Evolutionary conservation across 2,113 vertebrate genomes (phyloP), one percentile per base, ranked within the genome.

Genomic region (Epinephelus moara): DNA sequence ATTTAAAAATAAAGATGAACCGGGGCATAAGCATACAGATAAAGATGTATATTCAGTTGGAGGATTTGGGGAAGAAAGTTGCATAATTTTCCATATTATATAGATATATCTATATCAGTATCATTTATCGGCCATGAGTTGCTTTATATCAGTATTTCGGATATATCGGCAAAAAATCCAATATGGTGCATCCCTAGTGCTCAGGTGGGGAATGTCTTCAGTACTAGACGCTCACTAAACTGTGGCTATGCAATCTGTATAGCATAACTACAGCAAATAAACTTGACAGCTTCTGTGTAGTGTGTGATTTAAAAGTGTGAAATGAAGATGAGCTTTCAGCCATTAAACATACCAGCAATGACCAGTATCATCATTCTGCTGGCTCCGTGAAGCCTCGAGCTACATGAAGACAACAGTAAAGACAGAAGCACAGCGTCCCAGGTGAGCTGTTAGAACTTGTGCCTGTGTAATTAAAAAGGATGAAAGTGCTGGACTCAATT

Each of bases 391-490:
- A 83, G 59, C 72, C 66, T 50, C 78, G 64, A 67, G 84, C 66
- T 82, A 76, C 82, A 86, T 37, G 47, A 82, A 64, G 76, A 88
- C 84, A 88, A 86, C 88, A 88, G 70, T 66, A 68, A 80, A 84
- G 76, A 84, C 50, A 61, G 85, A 80, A 83, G 63, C 69, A 18
- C 49, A 52, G 49, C 69, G 82, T 84, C 78, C 81, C 89, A 91
- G 86, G 80, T 88, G 89, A 89, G 80, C 75, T 76, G 87, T 85
- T 81, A 17, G 13, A 77, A 84, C 89, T 78, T 57, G 55, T 86
- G 76, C 61, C 68, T 25, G 75, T 70, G 81, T 90, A 90, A 93
- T 91, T 90, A 90, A 83, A 89, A 89, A 78, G 79, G 59, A 85
- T 78, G 71, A 90, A 87, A 80, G 78, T 84, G 87, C 74, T 45